phyloP scores from a whole-genome alignment of 1,140 invertebrate genomes.

The Listronotus oregonensis region DNA sequence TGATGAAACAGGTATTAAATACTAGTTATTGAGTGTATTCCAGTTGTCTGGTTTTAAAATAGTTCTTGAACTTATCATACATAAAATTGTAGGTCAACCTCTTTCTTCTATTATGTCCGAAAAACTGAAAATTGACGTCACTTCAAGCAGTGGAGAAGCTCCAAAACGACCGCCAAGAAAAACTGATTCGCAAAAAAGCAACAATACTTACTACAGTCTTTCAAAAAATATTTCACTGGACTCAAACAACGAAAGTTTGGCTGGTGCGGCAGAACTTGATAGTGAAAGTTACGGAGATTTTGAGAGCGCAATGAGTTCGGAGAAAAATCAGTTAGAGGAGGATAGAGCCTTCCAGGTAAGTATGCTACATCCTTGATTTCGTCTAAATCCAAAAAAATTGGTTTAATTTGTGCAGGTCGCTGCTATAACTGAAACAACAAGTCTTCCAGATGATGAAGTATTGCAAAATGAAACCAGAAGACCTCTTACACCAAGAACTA shows the following conservation, averaged over 20 bases:
- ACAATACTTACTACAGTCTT: slow-evolving; percentile 55
- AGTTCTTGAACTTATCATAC: too few species aligned
- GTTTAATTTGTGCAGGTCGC: slow-evolving; percentile 35
- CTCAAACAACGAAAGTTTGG: slow-evolving; percentile 57
- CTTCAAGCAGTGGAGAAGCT: slow-evolving; percentile 47
- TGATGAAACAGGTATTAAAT: slow-evolving; percentile 60
- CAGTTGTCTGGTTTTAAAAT: too few species aligned
- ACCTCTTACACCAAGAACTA: slow-evolving; percentile 51
- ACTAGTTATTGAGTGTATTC: background rate
- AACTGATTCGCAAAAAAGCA: slow-evolving; percentile 62
- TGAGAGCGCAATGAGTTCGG: slow-evolving; percentile 65
- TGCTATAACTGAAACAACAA: slow-evolving; percentile 51
- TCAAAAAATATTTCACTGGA: slow-evolving; percentile 53
- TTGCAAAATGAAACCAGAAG: slow-evolving; percentile 32
- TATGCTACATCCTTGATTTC: background rate
- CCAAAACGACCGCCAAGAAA: slow-evolving; percentile 59
- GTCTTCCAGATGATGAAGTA: slow-evolving; percentile 47
- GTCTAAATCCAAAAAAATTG: too few species aligned
- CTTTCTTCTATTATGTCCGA: slow-evolving; percentile 55
- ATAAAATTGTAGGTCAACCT: slow-evolving; percentile 39
- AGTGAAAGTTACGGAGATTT: slow-evolving; percentile 59
- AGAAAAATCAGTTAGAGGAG: slow-evolving; percentile 53
- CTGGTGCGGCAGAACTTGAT: slow-evolving; percentile 54
- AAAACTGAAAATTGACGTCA: slow-evolving; percentile 54
- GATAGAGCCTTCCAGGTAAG: slow-evolving; percentile 50